Conservation (phyloP, 2,113 vertebrate genomes). For the Mungos mungo region DNA sequence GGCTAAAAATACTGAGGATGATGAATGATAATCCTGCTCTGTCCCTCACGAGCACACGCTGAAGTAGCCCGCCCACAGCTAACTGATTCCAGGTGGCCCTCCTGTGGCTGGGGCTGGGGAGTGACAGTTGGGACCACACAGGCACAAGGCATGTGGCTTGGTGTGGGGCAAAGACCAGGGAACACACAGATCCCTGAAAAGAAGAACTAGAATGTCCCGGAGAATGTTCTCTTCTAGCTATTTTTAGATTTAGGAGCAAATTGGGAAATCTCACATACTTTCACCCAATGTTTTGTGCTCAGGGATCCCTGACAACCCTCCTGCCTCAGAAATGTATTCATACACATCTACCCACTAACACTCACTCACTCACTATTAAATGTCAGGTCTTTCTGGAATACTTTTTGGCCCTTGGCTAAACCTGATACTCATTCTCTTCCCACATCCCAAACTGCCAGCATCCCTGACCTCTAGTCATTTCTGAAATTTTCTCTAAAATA, state of each 20-base stretch:
- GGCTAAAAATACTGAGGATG: background rate
- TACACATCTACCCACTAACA: background rate
- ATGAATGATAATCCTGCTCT: background rate
- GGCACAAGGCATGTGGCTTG: background rate
- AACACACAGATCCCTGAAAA: background rate
- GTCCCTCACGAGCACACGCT: background rate
- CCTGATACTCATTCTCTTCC: background rate
- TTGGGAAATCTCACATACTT: background rate
- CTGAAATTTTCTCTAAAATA: background rate
- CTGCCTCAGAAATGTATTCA: background rate
- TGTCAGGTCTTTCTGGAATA: background rate
- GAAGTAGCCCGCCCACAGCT: background rate
- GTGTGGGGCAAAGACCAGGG: background rate
- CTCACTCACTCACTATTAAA: accelerated
- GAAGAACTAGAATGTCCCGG: background rate
- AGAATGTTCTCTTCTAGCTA: background rate
- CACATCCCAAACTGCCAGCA: background rate
- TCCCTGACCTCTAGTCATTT: background rate
- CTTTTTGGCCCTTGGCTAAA: background rate
- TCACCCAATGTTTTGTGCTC: background rate
- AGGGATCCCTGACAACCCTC: background rate
- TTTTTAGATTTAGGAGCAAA: background rate
- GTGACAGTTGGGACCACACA: background rate
- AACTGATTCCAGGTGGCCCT: conserved; percentile 29
- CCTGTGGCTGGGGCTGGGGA: background rate